Conservation (phyloP, 1,140 invertebrate genomes). For the Augochlora pura region DNA sequence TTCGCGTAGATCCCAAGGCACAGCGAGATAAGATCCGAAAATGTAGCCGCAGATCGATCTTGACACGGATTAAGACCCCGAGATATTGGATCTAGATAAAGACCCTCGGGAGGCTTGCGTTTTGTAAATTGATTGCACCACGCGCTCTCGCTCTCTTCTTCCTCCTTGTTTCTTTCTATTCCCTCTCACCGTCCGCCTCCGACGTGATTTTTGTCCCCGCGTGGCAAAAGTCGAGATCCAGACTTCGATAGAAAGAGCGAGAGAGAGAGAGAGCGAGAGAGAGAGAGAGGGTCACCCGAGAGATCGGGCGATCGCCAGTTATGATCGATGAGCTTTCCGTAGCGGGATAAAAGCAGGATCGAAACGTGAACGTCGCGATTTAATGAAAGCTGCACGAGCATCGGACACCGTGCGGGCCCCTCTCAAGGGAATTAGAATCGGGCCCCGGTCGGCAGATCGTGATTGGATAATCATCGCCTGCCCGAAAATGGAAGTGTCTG, state of each 20-base stretch:
- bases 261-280: slow-evolving; percentile 6
- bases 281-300: background rate
- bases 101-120: slow-evolving; percentile 48
- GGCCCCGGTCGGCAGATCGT: slow-evolving; percentile 11
- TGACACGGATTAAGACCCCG: slow-evolving; percentile 63
- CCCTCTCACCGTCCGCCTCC: slow-evolving; percentile 9
- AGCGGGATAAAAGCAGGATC: slow-evolving; percentile 30
- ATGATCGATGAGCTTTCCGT: slow-evolving; percentile 49
- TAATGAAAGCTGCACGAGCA: slow-evolving; percentile 38
- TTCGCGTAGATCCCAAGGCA: slow-evolving; percentile 15
- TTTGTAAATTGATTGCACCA: slow-evolving; percentile 70
- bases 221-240: slow-evolving; percentile 45
- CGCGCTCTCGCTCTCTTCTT: slow-evolving; percentile 5
- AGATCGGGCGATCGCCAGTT: slow-evolving; percentile 29
- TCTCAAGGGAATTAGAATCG: slow-evolving; percentile 30
- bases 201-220: slow-evolving; percentile 37
- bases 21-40: slow-evolving; percentile 63
- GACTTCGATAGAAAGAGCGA: slow-evolving; percentile 4
- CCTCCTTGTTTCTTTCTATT: slow-evolving; percentile 13
- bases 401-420: background rate
- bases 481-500: slow-evolving; percentile 41
- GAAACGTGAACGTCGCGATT: slow-evolving; percentile 41
- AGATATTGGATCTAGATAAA: slow-evolving; percentile 78
- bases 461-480: slow-evolving; percentile 35
- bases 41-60: slow-evolving; percentile 58